Conservation (phyloP, 1,140 invertebrate genomes). For the Panonychus citri region DNA sequence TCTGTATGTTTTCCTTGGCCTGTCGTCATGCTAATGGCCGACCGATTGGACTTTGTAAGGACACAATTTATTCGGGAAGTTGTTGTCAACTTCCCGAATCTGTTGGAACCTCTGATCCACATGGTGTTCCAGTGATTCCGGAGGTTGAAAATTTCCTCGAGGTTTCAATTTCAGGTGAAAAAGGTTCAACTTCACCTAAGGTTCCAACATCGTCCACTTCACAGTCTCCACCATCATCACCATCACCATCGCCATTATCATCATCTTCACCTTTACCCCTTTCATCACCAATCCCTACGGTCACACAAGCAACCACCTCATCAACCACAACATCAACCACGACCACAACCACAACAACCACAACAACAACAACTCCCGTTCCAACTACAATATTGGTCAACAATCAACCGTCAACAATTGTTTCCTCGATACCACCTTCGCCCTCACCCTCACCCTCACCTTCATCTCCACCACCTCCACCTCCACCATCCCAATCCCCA, state of each 20-base stretch:
- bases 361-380: background rate
- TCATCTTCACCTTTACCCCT: slow-evolving; percentile 40
- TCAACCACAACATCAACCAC: slow-evolving; percentile 1
- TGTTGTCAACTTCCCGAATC: slow-evolving; percentile 36
- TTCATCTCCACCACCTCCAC: slow-evolving; percentile 13
- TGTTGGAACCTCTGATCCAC: slow-evolving; percentile 13
- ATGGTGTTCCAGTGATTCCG: slow-evolving; percentile 16
- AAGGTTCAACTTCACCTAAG: slow-evolving; percentile 11
- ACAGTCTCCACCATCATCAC: slow-evolving; percentile 24
- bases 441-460: background rate
- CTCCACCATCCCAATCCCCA: slow-evolving; percentile 6
- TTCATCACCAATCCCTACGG: slow-evolving; percentile 17
- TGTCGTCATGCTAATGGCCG: slow-evolving; percentile 72
- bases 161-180: background rate
- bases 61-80: slow-evolving; percentile 71
- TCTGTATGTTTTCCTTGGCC: slow-evolving; percentile 31
- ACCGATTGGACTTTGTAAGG: slow-evolving; percentile 67
- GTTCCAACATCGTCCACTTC: slow-evolving; percentile 23
- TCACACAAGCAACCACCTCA: slow-evolving; percentile 12
- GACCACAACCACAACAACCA: background rate
- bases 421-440: background rate
- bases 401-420: background rate
- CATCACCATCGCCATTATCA: slow-evolving; percentile 27
- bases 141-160: slow-evolving; percentile 9
- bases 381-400: slow-evolving; percentile 1